Evolutionary conservation across 2,797 vertebrate genomes (phyloP), one percentile per base, ranked within the genome.

Genomic region (Chelidonichthys spinosus): DNA sequence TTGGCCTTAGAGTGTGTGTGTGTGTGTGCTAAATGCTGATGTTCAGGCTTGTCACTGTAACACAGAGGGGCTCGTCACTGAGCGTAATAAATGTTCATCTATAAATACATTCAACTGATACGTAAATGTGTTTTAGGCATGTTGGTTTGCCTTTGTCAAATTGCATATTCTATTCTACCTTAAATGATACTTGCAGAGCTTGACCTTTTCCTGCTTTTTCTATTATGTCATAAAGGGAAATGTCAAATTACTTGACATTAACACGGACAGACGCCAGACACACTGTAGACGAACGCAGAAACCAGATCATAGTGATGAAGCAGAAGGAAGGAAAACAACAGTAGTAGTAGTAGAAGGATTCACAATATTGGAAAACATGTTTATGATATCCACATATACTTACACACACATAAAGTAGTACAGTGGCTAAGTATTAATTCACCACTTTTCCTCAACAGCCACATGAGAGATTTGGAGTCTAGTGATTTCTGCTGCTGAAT

Each of bases 401-500:
- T 25, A 50, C 37, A 15, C 15, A 58, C n/a, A 42, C 53, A 79
- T 25, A 64, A n/a, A n/a, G 25, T 39, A n/a, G 64, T 72, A 83
- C 78, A 82, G 69, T 78, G 69, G 43, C 63, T 46, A 62, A 67
- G 76, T 79, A 81, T 89, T 79, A 82, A 85, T 86, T 84, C 73
- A 71, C 59, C 74, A 77, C 73, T 83, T 84, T 84, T 69, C 73
- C 78, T 76, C 63, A 79, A 84, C 64, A 43, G 78, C 74, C 73
- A 68, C 78, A 82, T 83, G 69, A 64, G 80, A 90, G 79, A 87
- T 89, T 83, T 82, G 72, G 71, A 82, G 72, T 78, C 72, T 86
- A 84, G 87, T 86, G 85, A 90, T 85, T 87, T 87, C 78, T 79
- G 85, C 86, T 74, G 74, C 69, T 63, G 81, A 86, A 93, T 89